These are phyloP conservation scores for Otis tarda DNA, from an alignment of 2,113 vertebrate genomes.

Conservation along the genomic window DNA sequence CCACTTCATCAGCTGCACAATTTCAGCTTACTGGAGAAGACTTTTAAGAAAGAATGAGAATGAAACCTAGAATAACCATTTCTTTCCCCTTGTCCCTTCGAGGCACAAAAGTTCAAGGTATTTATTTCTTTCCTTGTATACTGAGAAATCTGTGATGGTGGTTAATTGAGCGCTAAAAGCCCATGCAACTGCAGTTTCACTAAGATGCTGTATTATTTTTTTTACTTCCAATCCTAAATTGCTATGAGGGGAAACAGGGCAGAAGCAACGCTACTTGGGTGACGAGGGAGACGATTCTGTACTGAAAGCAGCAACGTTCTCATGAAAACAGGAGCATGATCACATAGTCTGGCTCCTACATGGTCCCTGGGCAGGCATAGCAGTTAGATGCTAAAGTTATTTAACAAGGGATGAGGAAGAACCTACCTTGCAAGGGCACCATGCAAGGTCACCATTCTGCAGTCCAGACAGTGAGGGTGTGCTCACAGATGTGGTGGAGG, in stretches of 20 bases:
- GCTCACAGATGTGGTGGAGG: not conserved
- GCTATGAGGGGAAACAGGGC: not conserved
- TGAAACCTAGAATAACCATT: slow-evolving; percentile 44
- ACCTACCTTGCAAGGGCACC: not conserved
- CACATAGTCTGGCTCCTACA: rapidly evolving
- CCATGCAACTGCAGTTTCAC: slow-evolving; percentile 2
- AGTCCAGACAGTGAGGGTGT: not conserved
- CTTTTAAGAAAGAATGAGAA: slow-evolving; percentile 39
- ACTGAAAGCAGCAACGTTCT: not conserved
- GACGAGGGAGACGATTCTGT: not conserved
- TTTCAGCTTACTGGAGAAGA: slow-evolving; percentile 37
- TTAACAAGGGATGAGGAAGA: not conserved
- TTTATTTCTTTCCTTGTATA: slow-evolving; percentile 1
- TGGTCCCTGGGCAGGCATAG: rapidly evolving
- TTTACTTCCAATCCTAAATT: slow-evolving; percentile 5
- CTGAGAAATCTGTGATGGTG: not conserved
- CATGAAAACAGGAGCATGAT: not conserved
- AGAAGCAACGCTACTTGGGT: not conserved
- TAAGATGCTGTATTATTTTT: not conserved
- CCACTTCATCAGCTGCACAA: slow-evolving; percentile 54
- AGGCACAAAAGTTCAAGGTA: slow-evolving; percentile 52
- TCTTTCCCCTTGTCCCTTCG: slow-evolving; percentile 11
- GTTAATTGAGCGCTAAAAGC: slow-evolving; percentile 50
- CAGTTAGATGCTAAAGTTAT: not conserved
- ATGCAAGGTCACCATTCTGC: rapidly evolving